Conservation (phyloP, 2,113 vertebrate genomes). For the Malurus melanocephalus region DNA sequence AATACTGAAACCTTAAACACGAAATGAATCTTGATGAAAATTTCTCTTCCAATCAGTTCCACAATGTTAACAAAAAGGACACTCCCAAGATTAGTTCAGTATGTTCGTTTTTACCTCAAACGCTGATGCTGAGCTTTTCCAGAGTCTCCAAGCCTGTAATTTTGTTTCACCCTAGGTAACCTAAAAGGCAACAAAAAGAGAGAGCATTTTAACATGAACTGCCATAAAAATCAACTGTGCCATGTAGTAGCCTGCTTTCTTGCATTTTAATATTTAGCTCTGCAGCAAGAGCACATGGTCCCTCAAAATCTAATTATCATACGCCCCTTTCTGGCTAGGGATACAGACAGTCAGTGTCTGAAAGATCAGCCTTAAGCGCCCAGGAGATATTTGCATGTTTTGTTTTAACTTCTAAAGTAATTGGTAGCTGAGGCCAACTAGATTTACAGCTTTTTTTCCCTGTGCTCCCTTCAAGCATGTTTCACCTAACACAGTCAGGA, state of each 20-base stretch:
- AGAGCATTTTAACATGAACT: conserved; percentile 67
- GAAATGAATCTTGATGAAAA: conserved; percentile 26
- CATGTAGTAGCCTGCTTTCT: conserved; percentile 57
- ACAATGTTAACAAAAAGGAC: conserved; percentile 29
- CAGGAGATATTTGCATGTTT: neutral
- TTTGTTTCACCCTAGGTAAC: conserved; percentile 77
- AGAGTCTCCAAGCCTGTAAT: conserved; percentile 73
- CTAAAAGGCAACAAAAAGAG: conserved; percentile 71
- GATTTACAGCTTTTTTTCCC: neutral
- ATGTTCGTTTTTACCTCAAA: conserved; percentile 73
- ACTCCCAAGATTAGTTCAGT: conserved; percentile 50
- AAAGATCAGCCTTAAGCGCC: neutral
- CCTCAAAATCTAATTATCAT: conserved; percentile 38
- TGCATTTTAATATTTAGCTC: conserved; percentile 55
- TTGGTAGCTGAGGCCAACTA: neutral
- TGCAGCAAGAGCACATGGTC: conserved; percentile 28
- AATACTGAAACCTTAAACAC: conserved; percentile 35
- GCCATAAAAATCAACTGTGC: conserved; percentile 53
- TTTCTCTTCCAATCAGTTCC: conserved; percentile 20
- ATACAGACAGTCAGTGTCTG: neutral
- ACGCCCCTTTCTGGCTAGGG: neutral
- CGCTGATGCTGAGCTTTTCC: conserved; percentile 74
- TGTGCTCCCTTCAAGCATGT: neutral
- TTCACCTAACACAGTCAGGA: neutral
- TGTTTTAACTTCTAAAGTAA: conserved; percentile 31